These are phyloP conservation scores for Lymantria dispar DNA, from an alignment of 2,888 invertebrate genomes.

Conservation along the genomic window DNA sequence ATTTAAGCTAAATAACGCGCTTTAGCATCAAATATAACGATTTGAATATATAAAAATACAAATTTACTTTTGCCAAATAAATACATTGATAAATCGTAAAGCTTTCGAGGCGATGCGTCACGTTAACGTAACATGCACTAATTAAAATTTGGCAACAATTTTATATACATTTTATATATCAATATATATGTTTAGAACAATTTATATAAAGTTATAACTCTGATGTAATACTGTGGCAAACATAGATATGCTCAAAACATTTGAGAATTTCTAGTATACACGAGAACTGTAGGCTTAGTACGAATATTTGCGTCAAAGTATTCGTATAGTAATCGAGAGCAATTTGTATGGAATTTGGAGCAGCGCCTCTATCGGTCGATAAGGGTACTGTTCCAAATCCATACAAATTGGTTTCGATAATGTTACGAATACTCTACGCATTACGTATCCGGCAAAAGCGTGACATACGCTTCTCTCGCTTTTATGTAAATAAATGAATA, in stretches of 20 bases:
- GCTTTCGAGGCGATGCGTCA: slow-evolving; percentile 6
- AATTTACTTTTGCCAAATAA: slow-evolving; percentile 4
- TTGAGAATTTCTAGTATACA: neutral
- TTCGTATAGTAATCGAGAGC: too few species aligned
- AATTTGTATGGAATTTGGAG: too few species aligned
- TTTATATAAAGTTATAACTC: neutral
- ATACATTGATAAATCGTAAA: slow-evolving; percentile 8
- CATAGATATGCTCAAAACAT: neutral
- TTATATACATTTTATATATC: slow-evolving; percentile 1
- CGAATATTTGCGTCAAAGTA: too few species aligned
- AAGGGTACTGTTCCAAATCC: too few species aligned
- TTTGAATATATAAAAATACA: slow-evolving; percentile 7
- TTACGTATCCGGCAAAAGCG: too few species aligned
- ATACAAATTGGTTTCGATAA: too few species aligned
- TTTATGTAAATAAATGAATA: too few species aligned
- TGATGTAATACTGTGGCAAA: neutral
- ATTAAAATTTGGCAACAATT: slow-evolving; percentile 62
- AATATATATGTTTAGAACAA: neutral
- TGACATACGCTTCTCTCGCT: too few species aligned
- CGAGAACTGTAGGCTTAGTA: too few species aligned
- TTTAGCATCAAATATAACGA: slow-evolving; percentile 2
- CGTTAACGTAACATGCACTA: slow-evolving; percentile 34
- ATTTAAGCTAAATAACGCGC: slow-evolving; percentile 1
- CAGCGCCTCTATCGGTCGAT: too few species aligned
- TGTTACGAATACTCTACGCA: too few species aligned